A percentile compares a stretch with the other conserved stretches of the same genome.
Conservation (phyloP, 2,797 vertebrate species). For the Gallirallus australis region DNA sequence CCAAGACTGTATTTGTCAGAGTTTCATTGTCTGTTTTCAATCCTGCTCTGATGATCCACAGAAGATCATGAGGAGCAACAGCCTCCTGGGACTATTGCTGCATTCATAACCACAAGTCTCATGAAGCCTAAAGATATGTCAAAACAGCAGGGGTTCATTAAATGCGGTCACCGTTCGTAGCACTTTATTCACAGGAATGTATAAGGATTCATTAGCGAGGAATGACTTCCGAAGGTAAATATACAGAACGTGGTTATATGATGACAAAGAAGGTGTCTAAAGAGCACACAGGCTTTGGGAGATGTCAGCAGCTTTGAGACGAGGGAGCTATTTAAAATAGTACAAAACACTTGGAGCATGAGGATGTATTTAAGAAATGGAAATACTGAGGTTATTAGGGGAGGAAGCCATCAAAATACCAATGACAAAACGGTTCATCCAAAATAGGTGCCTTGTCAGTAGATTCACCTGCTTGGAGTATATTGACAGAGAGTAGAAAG, state of each 20-base stretch:
- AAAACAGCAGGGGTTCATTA: conserved; percentile 49
- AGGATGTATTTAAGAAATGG: not conserved
- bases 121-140: not conserved
- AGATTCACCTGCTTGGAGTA: not conserved
- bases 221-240: not conserved
- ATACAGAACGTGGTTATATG: not conserved
- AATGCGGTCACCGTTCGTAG: not conserved
- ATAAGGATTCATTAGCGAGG: conserved; percentile 7
- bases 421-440: not conserved
- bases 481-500: not conserved
- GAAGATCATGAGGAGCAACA: not conserved
- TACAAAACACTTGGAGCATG: not conserved
- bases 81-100: not conserved
- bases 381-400: not conserved
- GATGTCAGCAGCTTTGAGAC: not conserved
- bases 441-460: not conserved
- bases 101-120: not conserved
- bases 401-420: not conserved
- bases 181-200: not conserved
- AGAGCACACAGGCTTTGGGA: not conserved
- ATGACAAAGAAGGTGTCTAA: conserved; percentile 20
- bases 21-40: conserved; percentile 3
- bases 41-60: not conserved
- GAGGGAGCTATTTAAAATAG: not conserved
- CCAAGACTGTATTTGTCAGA: not conserved